Base-by-base conservation (phyloP, 2,888 invertebrate species). In the Eupeodes luniger region DNA sequence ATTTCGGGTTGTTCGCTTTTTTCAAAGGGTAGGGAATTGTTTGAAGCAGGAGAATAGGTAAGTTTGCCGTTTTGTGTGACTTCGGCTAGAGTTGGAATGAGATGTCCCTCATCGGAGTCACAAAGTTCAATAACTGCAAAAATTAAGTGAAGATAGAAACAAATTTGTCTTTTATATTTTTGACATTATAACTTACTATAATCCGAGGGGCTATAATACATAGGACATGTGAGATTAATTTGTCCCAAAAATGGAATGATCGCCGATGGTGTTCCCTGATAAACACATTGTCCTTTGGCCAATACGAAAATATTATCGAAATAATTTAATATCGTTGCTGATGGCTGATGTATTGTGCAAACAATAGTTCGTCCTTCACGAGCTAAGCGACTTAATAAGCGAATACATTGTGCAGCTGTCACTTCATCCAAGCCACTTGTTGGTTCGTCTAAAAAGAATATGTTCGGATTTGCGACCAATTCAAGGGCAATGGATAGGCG, bases 361-460 rank as follows among this genome's bases (percentile, higher is more conserved):
- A 96, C 95, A n/a, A 96, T 95, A 0, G 96, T 96, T 51, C 96
- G 94, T 4, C 96, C 96, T 91, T 96, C 95, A 64, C 94, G 93
- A 0, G 96, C 95, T 90, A 96, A 91, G 62, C 94, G 94, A 36
- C 94, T 94, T 61, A 96, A 92, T 66, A 96, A 91, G 64, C 94
- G 94, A 47, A 96, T 94, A 87, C 96, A 95, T 90, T 96, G 95
- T 0, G 94, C 93, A 0, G 96, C 95, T 0, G 96, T 95, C 3
- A 96, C 96, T 66, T 95, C 96, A 91, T 96, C 96, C 90, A 96
- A 91, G 0, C 96, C 96, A 89, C 96, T 96, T 0, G 97, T 97
- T 0, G 97, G 97, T 92, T 97, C 97, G 92, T 97, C 97, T 90
- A 97, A 94, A 93, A 97, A 97, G 94, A 97, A 96, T 27, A 97